Base-by-base conservation (phyloP, 1,140 invertebrate species). In the Atta texana region DNA sequence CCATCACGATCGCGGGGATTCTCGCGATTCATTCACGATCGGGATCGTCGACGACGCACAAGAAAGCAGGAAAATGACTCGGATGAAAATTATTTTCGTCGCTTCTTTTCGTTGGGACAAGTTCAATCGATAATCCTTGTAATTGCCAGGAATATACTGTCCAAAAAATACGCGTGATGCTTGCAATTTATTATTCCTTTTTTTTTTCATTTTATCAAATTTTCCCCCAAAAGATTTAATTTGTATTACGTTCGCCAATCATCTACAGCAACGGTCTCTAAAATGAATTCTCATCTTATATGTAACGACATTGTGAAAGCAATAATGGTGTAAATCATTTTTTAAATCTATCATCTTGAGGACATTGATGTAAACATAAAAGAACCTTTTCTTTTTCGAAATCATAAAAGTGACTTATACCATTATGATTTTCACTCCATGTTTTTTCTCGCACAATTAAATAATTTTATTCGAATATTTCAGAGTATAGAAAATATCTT, bases 101-200 rank as follows among this genome's bases (percentile, higher is more conserved):
- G 51, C 28, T 61, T 61, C 49, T 44, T n/a, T n/a, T 14, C 77
- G 8, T 66, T 31, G 55, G 28, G 16, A 71, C 8, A 3, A n/a
- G 39, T 31, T 75, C 44, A 69, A 84, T 84, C 80, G 80, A 84
- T 84, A 84, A 84, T 75, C 24, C 57, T 49, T 55, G 31, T 59
- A 3, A 51, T 14, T 7, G 69, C n/a, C 28, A 34, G 24, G 74
- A 31, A 8, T 71, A 53, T 55, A 81, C 14, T 34, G 31, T 82
- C 44, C 3, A 12, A 12, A 74, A 51, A 74, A 21, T 21, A 61
- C 10, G 8, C 49, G 55, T 21, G 53, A 49, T 34, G 12, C 21
- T 8, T 34, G 12, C 21, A 7, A 4, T 57, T 59, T 21, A 61
- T 7, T 8, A 61, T 44, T 44, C 31, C 39, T 69, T 49, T 7